Conservation (phyloP, 2,888 invertebrate species). For the Drosophila nr. perissopoda region DNA sequence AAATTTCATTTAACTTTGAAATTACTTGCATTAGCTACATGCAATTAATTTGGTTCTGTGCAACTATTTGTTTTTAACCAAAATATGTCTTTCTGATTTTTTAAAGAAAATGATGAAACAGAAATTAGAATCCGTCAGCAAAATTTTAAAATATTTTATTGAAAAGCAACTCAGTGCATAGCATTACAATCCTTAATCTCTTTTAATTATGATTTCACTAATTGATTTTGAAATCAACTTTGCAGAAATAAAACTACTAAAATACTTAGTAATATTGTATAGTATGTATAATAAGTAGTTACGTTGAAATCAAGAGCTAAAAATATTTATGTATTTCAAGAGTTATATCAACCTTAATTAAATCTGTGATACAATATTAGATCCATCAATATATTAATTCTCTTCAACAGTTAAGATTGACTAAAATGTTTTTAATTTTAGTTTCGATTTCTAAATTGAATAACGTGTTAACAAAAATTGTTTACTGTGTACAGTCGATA, state of each 20-base stretch:
- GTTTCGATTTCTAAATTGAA: not conserved
- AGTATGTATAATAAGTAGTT: not conserved
- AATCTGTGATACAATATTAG: not conserved
- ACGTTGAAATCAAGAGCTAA: not conserved
- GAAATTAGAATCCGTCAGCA: not conserved
- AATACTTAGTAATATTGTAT: not conserved
- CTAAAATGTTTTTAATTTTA: not conserved
- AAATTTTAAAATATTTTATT: not conserved
- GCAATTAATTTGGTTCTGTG: not conserved
- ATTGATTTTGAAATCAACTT: not conserved
- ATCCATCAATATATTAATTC: not conserved
- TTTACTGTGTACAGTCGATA: constrained; percentile 1
- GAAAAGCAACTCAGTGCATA: not conserved
- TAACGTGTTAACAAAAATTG: not conserved
- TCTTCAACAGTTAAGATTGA: not conserved
- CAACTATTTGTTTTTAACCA: not conserved
- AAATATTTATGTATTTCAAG: not conserved
- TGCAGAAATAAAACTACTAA: not conserved
- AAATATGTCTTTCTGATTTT: too few species aligned
- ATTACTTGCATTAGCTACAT: not conserved
- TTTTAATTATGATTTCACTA: not conserved
- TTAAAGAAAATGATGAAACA: not conserved
- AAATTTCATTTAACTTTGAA: not conserved
- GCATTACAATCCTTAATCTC: not conserved
- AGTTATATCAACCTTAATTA: not conserved